phyloP scores from a whole-genome alignment of 2,797 vertebrate species.

The Mormyrus proboscirostris region DNA sequence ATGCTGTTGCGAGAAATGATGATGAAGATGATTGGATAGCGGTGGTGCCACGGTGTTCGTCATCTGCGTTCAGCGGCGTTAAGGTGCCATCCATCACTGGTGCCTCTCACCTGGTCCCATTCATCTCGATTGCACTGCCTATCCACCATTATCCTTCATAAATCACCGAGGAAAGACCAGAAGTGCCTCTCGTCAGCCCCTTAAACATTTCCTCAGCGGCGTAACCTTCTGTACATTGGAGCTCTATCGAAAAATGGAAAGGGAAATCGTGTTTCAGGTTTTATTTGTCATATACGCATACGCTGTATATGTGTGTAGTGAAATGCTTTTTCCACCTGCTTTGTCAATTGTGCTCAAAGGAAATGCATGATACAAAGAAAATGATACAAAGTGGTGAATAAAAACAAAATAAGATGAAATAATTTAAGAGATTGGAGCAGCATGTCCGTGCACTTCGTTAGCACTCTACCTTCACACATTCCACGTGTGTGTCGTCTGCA shows the following conservation, averaged over 20 bases:
- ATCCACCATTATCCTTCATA: constrained; percentile 15
- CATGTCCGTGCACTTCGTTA: too few relatives aligned
- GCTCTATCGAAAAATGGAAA: background rate
- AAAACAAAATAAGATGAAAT: background rate
- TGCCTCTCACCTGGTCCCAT: constrained; percentile 20
- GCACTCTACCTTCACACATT: too few relatives aligned
- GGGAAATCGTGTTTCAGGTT: background rate
- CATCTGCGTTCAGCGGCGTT: background rate
- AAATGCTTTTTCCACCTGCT: too few relatives aligned
- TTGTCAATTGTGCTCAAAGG: too few relatives aligned
- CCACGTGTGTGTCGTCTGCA: too few relatives aligned
- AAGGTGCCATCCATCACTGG: constrained; percentile 31
- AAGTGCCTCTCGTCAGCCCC: background rate
- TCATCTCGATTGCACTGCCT: constrained; percentile 27
- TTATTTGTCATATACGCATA: background rate
- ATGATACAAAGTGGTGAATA: background rate
- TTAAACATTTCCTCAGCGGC: background rate
- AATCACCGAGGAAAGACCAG: background rate
- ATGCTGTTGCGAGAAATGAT: background rate
- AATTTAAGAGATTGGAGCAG: background rate
- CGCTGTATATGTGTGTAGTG: background rate
- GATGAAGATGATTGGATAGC: background rate
- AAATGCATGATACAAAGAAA: background rate
- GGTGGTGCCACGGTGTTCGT: background rate
- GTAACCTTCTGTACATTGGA: background rate